Evolutionary conservation across 2,113 vertebrate species (phyloP).

Genomic region (Oncorhynchus clarkii): DNA sequence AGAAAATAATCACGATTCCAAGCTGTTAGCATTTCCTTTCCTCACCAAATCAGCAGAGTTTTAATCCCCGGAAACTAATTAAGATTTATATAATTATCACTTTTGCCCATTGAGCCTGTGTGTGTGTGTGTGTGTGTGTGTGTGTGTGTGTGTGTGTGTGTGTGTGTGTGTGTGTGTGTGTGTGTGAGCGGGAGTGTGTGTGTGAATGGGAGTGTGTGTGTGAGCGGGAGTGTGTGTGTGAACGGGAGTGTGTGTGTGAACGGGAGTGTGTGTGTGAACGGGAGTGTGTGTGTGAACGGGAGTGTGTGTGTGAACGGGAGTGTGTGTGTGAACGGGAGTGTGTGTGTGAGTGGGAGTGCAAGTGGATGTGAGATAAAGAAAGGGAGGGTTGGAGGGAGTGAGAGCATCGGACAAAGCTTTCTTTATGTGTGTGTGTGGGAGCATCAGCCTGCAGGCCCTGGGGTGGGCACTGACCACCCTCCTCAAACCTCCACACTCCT

Average conservation of each 20-base stretch:
- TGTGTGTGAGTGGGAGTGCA: not conserved
- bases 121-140: constrained; percentile 12
- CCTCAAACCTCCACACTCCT: constrained; percentile 30
- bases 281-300: not conserved
- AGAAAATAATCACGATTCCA: constrained; percentile 68
- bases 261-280: too few species aligned
- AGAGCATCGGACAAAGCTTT: constrained; percentile 50
- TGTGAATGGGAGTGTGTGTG: not conserved
- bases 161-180: constrained; percentile 7
- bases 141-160: constrained; percentile 35
- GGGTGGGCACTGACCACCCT: constrained; percentile 59
- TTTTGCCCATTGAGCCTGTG: constrained; percentile 53
- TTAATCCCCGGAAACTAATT: constrained; percentile 77
- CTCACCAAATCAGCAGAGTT: constrained; percentile 69
- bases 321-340: not conserved
- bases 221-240: too few species aligned
- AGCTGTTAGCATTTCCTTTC: constrained; percentile 66
- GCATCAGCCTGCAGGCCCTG: constrained; percentile 48
- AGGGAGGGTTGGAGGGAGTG: not conserved
- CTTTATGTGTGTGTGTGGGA: constrained; percentile 52
- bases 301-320: not conserved
- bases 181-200: constrained; percentile 4
- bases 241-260: not conserved
- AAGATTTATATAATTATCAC: constrained; percentile 72
- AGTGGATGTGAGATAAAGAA: not conserved